A percentile compares a stretch with the other conserved stretches of the same genome.
Evolutionary conservation across 2,888 invertebrate genomes (phyloP).

Genomic region (Drosophila buzzatii): DNA sequence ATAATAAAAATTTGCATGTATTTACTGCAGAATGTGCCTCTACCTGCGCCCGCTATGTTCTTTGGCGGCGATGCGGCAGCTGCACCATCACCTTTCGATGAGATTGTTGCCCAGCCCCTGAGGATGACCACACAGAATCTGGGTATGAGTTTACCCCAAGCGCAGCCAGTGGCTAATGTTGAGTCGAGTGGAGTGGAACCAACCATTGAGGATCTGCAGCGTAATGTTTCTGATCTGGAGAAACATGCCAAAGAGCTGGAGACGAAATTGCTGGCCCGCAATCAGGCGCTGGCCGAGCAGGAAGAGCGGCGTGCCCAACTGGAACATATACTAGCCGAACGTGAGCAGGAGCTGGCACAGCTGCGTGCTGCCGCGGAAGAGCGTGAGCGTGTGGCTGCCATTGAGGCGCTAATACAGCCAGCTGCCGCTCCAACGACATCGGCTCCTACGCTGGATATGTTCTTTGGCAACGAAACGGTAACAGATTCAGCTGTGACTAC

Average conservation of each 20-base stretch:
- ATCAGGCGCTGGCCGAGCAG: constrained; percentile 69
- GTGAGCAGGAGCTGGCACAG: constrained; percentile 55
- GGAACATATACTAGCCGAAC: constrained; percentile 42
- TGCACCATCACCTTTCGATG: constrained; percentile 82
- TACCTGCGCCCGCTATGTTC: constrained; percentile 78
- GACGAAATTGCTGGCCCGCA: constrained; percentile 81
- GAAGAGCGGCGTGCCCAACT: constrained; percentile 67
- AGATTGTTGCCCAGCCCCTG: constrained; percentile 77
- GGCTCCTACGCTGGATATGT: constrained; percentile 82
- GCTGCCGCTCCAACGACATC: constrained; percentile 16
- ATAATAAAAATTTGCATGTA: too few species aligned
- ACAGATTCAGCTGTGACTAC: constrained; percentile 17
- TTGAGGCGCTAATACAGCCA: constrained; percentile 60
- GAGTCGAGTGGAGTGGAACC: constrained; percentile 76
- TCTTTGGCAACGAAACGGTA: constrained; percentile 71
- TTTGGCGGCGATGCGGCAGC: constrained; percentile 72
- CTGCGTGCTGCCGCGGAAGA: constrained; percentile 58
- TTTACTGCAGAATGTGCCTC: constrained; percentile 17
- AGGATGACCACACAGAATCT: constrained; percentile 24
- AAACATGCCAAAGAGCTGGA: constrained; percentile 84
- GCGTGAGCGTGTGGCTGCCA: constrained; percentile 61
- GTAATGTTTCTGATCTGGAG: constrained; percentile 84
- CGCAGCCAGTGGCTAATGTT: not conserved
- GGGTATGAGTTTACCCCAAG: constrained; percentile 8
- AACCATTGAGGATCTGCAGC: constrained; percentile 83